Evolutionary conservation across 2,888 invertebrate species (phyloP).

Genomic region (Xestoiulus laeticollis): DNA sequence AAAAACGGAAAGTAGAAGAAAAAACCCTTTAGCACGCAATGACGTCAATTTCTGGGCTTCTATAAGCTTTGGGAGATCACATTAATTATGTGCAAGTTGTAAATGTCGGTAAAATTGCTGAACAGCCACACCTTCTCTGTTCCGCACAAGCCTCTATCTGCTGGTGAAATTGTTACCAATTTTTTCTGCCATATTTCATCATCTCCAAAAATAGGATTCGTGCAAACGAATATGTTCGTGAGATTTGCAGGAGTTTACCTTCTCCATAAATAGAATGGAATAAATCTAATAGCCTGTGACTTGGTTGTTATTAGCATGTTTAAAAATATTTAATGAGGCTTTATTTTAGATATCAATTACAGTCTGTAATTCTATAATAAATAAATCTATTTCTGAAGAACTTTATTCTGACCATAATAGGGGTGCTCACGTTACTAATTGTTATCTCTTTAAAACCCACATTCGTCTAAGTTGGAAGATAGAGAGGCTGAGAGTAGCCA

Average conservation of each 20-base stretch:
- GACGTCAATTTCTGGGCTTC: background rate
- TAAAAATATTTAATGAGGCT: background rate
- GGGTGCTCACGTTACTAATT: too few relatives aligned
- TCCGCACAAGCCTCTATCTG: background rate
- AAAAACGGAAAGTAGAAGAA: background rate
- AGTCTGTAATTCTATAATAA: too few relatives aligned
- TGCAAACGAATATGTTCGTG: background rate
- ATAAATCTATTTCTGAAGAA: too few relatives aligned
- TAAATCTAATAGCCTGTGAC: background rate
- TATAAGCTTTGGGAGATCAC: background rate
- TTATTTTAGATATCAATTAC: background rate
- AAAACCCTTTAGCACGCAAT: background rate
- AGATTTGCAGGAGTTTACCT: background rate
- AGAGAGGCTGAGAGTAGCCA: too few relatives aligned
- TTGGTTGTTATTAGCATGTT: background rate
- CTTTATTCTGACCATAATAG: too few relatives aligned
- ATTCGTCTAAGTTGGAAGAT: too few relatives aligned
- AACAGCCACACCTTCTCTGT: slow-evolving; percentile 19
- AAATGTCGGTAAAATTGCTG: slow-evolving; percentile 14
- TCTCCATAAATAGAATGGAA: background rate
- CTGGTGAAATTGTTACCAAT: background rate
- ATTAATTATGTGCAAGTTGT: background rate
- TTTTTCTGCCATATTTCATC: background rate
- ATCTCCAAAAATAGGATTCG: background rate
- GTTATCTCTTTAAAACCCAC: too few relatives aligned